Percentiles rank a stretch among this genome's conserved stretches.
Evolutionary conservation across 2,888 invertebrate genomes (phyloP).

Genomic region (Drosophila histrio): DNA sequence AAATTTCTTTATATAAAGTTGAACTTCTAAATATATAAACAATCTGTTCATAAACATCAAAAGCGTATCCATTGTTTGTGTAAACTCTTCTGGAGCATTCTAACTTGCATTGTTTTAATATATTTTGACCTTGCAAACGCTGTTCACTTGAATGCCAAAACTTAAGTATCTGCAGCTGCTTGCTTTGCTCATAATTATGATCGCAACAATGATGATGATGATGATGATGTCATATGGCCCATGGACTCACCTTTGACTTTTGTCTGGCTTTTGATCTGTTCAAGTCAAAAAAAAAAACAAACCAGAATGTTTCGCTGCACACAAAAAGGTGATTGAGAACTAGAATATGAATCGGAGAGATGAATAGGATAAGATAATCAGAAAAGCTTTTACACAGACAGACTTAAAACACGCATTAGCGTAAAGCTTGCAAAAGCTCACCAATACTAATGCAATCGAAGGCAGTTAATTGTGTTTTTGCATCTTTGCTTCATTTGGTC

Average conservation of each 20-base stretch:
- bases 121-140: constrained; percentile 8
- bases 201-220: constrained; percentile 10
- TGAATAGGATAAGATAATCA: background rate
- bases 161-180: constrained; percentile 34
- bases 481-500: constrained; percentile 9
- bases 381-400: constrained; percentile 4
- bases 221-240: constrained; percentile 57
- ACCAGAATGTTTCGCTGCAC: constrained; percentile 53
- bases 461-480: background rate
- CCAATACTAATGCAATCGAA: constrained; percentile 4
- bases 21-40: too few species aligned
- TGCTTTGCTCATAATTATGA: constrained; percentile 24
- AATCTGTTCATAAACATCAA: background rate
- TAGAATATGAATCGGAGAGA: background rate
- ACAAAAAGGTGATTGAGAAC: constrained; percentile 12
- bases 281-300: constrained; percentile 18
- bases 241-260: constrained; percentile 71
- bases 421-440: constrained; percentile 28
- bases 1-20: too few species aligned
- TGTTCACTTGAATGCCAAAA: constrained; percentile 30
- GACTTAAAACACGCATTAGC: background rate
- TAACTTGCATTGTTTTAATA: constrained; percentile 9
- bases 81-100: background rate
- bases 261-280: constrained; percentile 43
- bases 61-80: too few species aligned